Percentiles rank a stretch among this genome's conserved stretches.
Evolutionary conservation across 2,888 invertebrate genomes (phyloP).

Genomic region (Oscheius onirici): DNA sequence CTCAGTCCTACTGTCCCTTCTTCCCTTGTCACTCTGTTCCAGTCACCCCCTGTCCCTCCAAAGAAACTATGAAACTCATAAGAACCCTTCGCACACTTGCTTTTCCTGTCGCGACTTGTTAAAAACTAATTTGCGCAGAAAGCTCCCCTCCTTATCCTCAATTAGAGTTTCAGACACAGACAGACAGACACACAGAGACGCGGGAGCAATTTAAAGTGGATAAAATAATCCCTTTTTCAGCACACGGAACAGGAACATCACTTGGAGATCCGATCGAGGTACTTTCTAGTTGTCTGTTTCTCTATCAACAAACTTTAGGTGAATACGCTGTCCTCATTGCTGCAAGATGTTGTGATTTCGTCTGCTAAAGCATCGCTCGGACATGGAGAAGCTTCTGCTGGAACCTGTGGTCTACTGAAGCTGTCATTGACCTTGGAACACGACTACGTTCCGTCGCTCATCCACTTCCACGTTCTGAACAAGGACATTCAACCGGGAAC

Average conservation of each 20-base stretch:
- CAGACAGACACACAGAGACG: no score
- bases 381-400: conserved; percentile 69
- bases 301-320: conserved; percentile 31
- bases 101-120: no score
- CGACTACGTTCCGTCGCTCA: conserved; percentile 55
- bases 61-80: no score
- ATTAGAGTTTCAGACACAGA: no score
- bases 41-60: no score
- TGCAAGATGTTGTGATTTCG: conserved; percentile 46
- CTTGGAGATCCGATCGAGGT: conserved; percentile 71
- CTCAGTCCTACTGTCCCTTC: no score
- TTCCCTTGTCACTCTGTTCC: no score
- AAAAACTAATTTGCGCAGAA: no score
- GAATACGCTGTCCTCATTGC: conserved; percentile 54
- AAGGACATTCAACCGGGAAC: conserved; percentile 55
- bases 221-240: no score
- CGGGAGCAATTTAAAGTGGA: no score
- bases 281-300: neutral
- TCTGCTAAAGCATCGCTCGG: conserved; percentile 66
- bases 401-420: conserved; percentile 65
- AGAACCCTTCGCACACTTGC: no score
- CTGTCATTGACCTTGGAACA: conserved; percentile 53
- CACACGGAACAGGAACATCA: conserved; percentile 71
- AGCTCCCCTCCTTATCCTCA: no score
- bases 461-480: conserved; percentile 64